These are phyloP conservation scores for Sphaerophoria rueppellii DNA, from an alignment of 2,888 invertebrate genomes.

Conservation along the genomic window DNA sequence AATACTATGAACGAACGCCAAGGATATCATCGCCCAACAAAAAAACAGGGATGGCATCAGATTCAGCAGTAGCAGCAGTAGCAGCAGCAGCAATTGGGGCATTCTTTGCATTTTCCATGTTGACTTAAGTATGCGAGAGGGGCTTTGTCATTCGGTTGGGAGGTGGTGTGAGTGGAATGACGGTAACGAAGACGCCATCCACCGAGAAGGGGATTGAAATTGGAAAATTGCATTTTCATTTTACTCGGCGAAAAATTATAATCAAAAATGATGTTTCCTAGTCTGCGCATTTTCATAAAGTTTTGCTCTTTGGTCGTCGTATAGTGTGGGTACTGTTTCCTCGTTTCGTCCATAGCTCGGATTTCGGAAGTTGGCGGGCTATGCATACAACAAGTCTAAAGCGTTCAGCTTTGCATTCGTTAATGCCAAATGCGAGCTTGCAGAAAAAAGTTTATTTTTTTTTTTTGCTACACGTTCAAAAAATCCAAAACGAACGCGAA, in stretches of 20 bases:
- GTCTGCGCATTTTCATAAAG: slow-evolving; percentile 61
- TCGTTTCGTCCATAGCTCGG: not conserved
- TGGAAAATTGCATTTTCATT: slow-evolving; percentile 74
- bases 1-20: slow-evolving; percentile 52
- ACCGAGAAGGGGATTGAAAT: slow-evolving; percentile 45
- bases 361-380: slow-evolving; percentile 8
- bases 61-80: not conserved
- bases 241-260: slow-evolving; percentile 72
- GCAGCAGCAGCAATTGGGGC: slow-evolving; percentile 6
- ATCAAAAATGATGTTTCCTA: slow-evolving; percentile 73
- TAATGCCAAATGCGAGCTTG: slow-evolving; percentile 64
- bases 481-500: slow-evolving; percentile 22
- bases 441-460: slow-evolving; percentile 66
- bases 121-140: slow-evolving; percentile 17
- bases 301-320: not conserved
- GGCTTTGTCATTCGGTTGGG: slow-evolving; percentile 2
- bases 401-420: slow-evolving; percentile 73
- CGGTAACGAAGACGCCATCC: not conserved
- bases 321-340: not conserved
- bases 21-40: slow-evolving; percentile 61
- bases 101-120: slow-evolving; percentile 57
- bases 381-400: slow-evolving; percentile 47
- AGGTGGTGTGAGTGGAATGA: not conserved
- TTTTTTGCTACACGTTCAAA: slow-evolving; percentile 17
- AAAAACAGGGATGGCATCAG: slow-evolving; percentile 40